Evolutionary conservation across 1,140 invertebrate species (phyloP), one percentile per base, ranked within the genome.

Genomic region (Eurosta solidaginis): DNA sequence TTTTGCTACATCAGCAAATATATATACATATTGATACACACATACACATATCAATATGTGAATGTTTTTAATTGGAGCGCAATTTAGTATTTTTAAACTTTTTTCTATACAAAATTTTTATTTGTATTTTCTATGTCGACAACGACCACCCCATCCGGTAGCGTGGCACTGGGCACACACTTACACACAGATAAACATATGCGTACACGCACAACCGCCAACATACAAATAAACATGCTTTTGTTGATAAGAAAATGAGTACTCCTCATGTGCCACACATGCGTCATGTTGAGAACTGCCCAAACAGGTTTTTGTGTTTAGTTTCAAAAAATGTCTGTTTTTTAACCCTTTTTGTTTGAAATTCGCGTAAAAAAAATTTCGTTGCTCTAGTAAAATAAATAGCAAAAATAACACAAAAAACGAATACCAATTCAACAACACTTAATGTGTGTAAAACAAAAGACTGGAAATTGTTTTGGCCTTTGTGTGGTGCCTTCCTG

Each of bases 311-410:
- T 77, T 76, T 76, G 25, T 68, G 22, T 59, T 49, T 29, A 25
- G 27, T 76, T 52, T 44, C 22, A 29, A 27, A 54, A 47, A 52
- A n/a, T 44, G 29, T 45, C 7, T n/a, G n/a, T n/a, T 78, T 77
- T 77, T 77, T 79, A 52, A 78, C 78, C 78, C 74, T 74, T 75
- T 77, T 77, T 79, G 27, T 45, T 52, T 78, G 33, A 79, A 79
- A 79, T 74, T 54, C 78, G 77, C 77, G 77, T 74, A 77, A 77
- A 76, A 76, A 79, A 79, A 68, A 74, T 76, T 49, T 78, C 33
- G 33, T n/a, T n/a, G 45, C 45, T 47, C 4, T 47, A 17, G 45
- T n/a, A 14, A 4, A 47, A 1, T 12, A 14, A 47, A 59, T 17
- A 14, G 7, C 44, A 73, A 77, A 14, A 77, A 68, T n/a, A 77